Conservation (phyloP, 2,113 vertebrate genomes). For the Caracal caracal region DNA sequence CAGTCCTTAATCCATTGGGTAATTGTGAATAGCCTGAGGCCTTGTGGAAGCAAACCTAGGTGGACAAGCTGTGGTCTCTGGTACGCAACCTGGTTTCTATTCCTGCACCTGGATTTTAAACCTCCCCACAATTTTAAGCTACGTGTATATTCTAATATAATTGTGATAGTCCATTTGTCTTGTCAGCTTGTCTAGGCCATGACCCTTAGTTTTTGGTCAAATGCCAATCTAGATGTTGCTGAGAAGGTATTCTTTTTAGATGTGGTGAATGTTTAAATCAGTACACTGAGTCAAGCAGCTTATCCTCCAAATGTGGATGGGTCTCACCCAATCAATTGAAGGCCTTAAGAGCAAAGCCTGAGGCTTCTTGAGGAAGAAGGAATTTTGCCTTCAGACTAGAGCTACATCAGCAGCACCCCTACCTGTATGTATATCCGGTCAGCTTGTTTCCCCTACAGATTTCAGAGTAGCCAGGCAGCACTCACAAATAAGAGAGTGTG, state of each 20-base stretch:
- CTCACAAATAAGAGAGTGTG: not conserved
- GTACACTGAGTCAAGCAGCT: not conserved
- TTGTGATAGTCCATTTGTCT: not conserved
- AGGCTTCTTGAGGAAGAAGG: not conserved
- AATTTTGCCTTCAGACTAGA: not conserved
- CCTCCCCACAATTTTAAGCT: not conserved
- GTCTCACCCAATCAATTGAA: not conserved
- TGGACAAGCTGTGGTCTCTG: not conserved
- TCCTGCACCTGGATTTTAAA: not conserved
- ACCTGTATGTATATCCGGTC: not conserved
- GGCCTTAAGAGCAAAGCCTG: not conserved
- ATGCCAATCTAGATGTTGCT: not conserved
- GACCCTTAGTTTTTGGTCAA: not conserved
- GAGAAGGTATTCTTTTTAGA: not conserved
- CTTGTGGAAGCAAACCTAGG: not conserved
- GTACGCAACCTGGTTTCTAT: not conserved
- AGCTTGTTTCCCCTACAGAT: not conserved
- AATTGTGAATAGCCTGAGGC: not conserved
- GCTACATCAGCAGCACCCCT: not conserved
- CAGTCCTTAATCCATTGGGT: not conserved
- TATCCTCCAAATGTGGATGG: not conserved
- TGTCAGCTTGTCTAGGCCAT: not conserved
- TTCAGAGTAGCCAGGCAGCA: not conserved
- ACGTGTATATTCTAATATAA: not conserved
- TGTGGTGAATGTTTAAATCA: not conserved